phyloP scores from a whole-genome alignment of 2,888 invertebrate species.

The Deroplatys truncata region DNA sequence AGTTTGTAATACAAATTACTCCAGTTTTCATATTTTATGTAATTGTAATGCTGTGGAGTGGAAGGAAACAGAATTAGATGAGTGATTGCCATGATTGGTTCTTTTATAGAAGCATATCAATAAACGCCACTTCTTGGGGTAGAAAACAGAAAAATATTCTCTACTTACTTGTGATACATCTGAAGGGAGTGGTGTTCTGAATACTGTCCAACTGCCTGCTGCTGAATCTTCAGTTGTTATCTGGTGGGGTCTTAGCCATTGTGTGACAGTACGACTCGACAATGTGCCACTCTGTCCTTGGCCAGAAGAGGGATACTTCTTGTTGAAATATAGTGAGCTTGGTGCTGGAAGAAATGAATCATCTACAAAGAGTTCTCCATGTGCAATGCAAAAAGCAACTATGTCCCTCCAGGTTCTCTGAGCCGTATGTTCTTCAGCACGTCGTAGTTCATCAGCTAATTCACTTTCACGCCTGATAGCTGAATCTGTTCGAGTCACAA shows the following conservation, averaged over 20 bases:
- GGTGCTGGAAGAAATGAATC: slow-evolving; percentile 90
- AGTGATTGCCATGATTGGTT: too few species aligned
- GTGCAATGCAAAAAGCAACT: slow-evolving; percentile 80
- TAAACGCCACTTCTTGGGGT: too few species aligned
- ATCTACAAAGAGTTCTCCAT: slow-evolving; percentile 87
- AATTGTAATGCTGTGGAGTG: too few species aligned
- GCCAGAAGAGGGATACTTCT: slow-evolving; percentile 52
- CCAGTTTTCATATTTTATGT: too few species aligned
- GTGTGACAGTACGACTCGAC: slow-evolving; percentile 56
- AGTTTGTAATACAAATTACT: too few species aligned
- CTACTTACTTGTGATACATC: slow-evolving; percentile 70
- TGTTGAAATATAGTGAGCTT: slow-evolving; percentile 77
- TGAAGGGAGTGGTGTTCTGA: slow-evolving; percentile 86
- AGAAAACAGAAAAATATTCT: too few species aligned
- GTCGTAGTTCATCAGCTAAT: slow-evolving; percentile 75
- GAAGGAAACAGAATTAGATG: too few species aligned
- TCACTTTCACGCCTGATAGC: slow-evolving; percentile 65
- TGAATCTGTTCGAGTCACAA: slow-evolving; percentile 28
- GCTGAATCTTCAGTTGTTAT: slow-evolving; percentile 73
- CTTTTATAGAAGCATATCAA: too few species aligned
- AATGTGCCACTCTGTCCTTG: too few species aligned
- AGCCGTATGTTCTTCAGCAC: slow-evolving; percentile 82
- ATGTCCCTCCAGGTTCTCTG: slow-evolving; percentile 89
- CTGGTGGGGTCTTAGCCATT: slow-evolving; percentile 88
- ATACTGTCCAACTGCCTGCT: slow-evolving; percentile 83